Base-by-base conservation (phyloP, 2,888 invertebrate genomes). In the Crossocerus cetratus region DNA sequence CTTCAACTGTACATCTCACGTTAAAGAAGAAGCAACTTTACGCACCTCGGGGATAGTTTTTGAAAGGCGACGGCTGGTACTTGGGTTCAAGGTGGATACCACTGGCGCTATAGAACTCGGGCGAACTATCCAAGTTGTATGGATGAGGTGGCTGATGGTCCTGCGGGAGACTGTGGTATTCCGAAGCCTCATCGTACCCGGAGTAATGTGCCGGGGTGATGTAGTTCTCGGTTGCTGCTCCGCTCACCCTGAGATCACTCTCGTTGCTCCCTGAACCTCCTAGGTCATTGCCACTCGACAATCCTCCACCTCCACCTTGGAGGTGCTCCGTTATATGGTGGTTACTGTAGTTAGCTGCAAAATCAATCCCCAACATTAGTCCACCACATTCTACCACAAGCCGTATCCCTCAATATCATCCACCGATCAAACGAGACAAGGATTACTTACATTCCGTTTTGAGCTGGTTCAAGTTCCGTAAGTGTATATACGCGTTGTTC, bases 101-200 rank as follows among this genome's bases (percentile, higher is more conserved):
- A 80, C 90, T 91, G 84, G 94, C 93, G 83, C 94, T 93, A 90
- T 96, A 96, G 91, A 96, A 95, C 90, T 96, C 94, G 3, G 93
- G 93, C 58, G 94, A 95, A 91, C 91, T 94, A 90, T 94, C 96
- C 90, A 93, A 92, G 67, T 86, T 88, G 91, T 94, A 94, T 61
- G 93, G 92, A 78, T 93, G 92, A n/a, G 88, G 82, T 20, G 89
- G 84, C 66, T 89, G 90, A 75, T 92, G 92, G 66, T 90, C 91
- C 68, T 91, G 90, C 68, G 92, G 91, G 72, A 92, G 85, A 65
- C 92, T 91, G 80, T 93, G 93, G 86, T 93, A 93, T 78, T 94
- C 92, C 68, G 91, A 89, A 63, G 91, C 91, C 73, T 92, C 91
- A 77, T 93, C 93, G 77, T 90, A 90, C n/a, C 89, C 90, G 64